Base-by-base conservation (phyloP, 1,140 invertebrate species). In the Ostrea edulis region DNA sequence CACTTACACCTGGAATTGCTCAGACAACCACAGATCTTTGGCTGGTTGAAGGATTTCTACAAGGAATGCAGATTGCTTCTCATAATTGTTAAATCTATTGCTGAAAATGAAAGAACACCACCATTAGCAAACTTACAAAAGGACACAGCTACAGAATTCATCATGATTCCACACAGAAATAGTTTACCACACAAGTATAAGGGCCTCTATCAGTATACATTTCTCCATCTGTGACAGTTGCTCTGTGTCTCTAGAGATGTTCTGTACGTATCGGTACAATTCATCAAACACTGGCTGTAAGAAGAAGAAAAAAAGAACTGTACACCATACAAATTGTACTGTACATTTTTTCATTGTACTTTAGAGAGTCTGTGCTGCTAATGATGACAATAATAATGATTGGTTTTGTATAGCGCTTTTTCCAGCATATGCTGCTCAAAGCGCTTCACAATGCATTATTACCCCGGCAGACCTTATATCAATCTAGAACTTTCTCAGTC, bases 11-110 rank as follows among this genome's bases (percentile, higher is more conserved):
- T 92, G 92, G 71, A 95, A 92, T 85, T 94, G 91, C 68, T 88
- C 58, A 22, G 93, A 94, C 1, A 93, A 85, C 95, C 95, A 95
- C 9, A 94, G 87, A 86, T 93, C 89, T 86, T 93, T 93, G 0
- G 96, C 96, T 65, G 96, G 96, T 17, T 95, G 94, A 65, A 97
- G 95, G 14, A 98, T 96, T 95, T 98, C 97, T n/a, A 96, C 96
- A 4, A 98, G 96, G 90, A 98, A 98, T 29, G 96, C 95, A 35
- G 97, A 97, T 93, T 98, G 98, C 4, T 97, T 96, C 88, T 98
- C 97, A 93, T 97, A 98, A 94, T 98, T 97, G 93, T 97, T 97
- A 92, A 98, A 98, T 92, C 98, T 97, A 95, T 98, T 99, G 29
- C 97, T 98, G 91, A 97, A 93, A 92, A 81, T 17, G 22, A 81